These are phyloP conservation scores for Spatulosminthurus flaviceps DNA, from an alignment of 2,888 invertebrate species.

Conservation along the genomic window DNA sequence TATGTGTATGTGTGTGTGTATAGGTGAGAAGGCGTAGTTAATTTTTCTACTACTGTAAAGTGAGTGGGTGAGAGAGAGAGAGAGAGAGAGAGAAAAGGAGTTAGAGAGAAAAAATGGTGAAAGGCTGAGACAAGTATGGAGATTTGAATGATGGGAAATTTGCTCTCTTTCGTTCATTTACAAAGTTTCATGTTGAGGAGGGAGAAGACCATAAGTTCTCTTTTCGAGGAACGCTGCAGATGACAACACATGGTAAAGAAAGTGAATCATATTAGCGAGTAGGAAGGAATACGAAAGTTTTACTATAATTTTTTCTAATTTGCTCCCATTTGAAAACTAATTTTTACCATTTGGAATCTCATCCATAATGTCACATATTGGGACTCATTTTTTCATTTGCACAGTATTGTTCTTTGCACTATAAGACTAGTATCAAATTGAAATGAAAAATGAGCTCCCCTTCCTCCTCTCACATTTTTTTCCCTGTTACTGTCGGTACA, in stretches of 20 bases:
- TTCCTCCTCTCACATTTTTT: no score
- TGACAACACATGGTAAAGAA: constrained; percentile 62
- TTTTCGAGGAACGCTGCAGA: constrained; percentile 48
- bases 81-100: constrained; percentile 21
- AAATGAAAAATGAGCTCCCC: constrained; percentile 63
- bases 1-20: no score
- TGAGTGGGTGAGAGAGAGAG: constrained; percentile 21
- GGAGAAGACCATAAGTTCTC: constrained; percentile 45
- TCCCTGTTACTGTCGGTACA: not conserved
- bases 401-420: constrained; percentile 48
- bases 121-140: constrained; percentile 4
- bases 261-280: constrained; percentile 57
- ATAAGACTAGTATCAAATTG: constrained; percentile 57
- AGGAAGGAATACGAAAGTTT: constrained; percentile 59
- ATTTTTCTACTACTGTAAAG: not conserved
- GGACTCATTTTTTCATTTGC: constrained; percentile 59
- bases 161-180: constrained; percentile 52
- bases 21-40: constrained; percentile 18
- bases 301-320: constrained; percentile 64
- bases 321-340: constrained; percentile 64
- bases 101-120: not conserved
- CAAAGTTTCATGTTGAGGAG: constrained; percentile 40
- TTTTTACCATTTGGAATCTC: constrained; percentile 64
- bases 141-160: constrained; percentile 50
- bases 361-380: constrained; percentile 64